Evolutionary conservation across 2,888 invertebrate species (phyloP).

Genomic region (Phorcus lineatus): DNA sequence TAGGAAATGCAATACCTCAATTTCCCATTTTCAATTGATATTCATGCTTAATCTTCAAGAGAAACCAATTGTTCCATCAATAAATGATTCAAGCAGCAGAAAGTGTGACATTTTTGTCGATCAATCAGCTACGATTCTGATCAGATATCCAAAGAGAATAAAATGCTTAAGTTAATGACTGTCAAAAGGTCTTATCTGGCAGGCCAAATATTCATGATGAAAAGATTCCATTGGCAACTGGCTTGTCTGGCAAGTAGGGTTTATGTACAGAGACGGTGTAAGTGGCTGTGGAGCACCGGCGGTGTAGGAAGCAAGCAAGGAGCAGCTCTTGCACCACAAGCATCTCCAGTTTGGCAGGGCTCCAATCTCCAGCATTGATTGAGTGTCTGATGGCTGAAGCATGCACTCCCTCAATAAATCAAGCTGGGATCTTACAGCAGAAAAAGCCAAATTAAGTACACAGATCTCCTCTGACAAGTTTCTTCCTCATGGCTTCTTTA

Average conservation of each 20-base stretch:
- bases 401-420: constrained; percentile 22
- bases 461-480: neutral
- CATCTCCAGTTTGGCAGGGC: neutral
- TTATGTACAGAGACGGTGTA: neutral
- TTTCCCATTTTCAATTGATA: too few relatives aligned
- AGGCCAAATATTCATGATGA: constrained; percentile 1
- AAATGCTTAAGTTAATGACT: neutral
- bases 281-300: neutral
- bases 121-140: neutral
- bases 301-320: neutral
- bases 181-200: neutral
- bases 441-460: constrained; percentile 20
- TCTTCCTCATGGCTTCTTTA: neutral
- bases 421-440: constrained; percentile 14
- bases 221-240: constrained; percentile 10
- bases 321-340: neutral
- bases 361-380: constrained; percentile 18
- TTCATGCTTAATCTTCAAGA: too few relatives aligned
- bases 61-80: too few relatives aligned
- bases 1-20: too few relatives aligned
- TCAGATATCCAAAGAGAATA: neutral
- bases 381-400: constrained; percentile 7
- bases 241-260: neutral
- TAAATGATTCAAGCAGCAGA: too few relatives aligned
- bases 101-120: neutral